A percentile compares a stretch with the other conserved stretches of the same genome.
These are phyloP conservation scores for Lonchura striata DNA, from an alignment of 2,113 vertebrate species.

Conservation along the genomic window DNA sequence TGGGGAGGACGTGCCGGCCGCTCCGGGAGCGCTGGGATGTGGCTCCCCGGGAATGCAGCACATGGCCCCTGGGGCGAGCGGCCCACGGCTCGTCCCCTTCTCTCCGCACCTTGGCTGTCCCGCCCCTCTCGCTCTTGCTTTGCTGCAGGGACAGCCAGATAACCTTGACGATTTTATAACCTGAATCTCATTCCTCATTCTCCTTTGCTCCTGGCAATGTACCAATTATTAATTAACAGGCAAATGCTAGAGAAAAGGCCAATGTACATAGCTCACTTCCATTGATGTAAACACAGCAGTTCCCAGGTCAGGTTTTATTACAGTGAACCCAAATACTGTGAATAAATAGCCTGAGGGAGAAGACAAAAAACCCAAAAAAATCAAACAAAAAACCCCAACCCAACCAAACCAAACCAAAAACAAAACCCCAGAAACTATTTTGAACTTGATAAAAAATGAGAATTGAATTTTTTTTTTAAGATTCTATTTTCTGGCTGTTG, in stretches of 20 bases:
- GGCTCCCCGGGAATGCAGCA: not conserved
- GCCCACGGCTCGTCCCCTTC: rapidly evolving
- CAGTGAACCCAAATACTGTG: not conserved
- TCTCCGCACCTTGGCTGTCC: not conserved
- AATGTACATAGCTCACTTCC: not conserved
- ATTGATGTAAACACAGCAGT: not conserved
- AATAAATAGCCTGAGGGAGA: not conserved
- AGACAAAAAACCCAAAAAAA: not conserved
- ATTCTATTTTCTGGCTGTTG: not conserved
- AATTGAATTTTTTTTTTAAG: not conserved
- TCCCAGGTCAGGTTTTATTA: not conserved
- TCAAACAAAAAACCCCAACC: not conserved
- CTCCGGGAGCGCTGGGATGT: not conserved
- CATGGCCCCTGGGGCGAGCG: rapidly evolving
- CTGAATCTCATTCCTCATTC: not conserved
- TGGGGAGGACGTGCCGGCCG: not conserved
- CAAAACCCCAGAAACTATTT: not conserved
- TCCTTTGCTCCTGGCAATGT: conserved; percentile 15
- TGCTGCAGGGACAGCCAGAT: not conserved
- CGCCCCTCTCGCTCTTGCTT: not conserved
- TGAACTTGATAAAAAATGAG: conserved; percentile 33
- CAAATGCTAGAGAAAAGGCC: not conserved
- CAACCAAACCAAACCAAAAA: not conserved
- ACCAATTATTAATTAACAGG: conserved; percentile 51
- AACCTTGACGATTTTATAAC: conserved; percentile 15